phyloP scores from a whole-genome alignment of 2,113 vertebrate genomes.

The Irena cyanogastra region DNA sequence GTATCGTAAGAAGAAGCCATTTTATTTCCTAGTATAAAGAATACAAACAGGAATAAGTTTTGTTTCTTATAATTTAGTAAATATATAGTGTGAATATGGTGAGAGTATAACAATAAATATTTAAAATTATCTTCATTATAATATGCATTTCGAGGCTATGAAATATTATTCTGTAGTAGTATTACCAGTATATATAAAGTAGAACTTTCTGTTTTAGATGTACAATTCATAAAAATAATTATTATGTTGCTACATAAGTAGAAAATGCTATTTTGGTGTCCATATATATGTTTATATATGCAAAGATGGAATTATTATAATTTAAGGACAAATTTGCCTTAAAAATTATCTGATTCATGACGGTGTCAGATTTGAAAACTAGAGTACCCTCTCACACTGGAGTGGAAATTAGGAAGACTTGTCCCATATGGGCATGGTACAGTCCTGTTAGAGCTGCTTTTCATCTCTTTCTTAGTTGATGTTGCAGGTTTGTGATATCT shows the following conservation, averaged over 20 bases:
- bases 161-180: background rate
- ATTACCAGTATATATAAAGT: background rate
- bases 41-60: background rate
- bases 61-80: background rate
- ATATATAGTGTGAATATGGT: background rate
- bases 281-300: background rate
- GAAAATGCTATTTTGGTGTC: background rate
- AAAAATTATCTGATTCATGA: background rate
- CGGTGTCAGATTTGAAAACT: background rate
- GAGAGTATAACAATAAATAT: background rate
- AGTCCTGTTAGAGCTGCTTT: background rate
- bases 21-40: background rate
- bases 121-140: background rate
- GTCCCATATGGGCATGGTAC: background rate
- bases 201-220: background rate
- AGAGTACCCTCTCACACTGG: background rate
- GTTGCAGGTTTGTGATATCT: background rate
- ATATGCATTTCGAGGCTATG: background rate
- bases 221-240: background rate
- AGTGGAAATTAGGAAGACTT: background rate
- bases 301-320: background rate
- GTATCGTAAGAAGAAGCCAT: background rate
- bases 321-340: background rate
- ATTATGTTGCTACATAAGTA: background rate
- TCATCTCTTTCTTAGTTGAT: background rate